Base-by-base conservation (phyloP, 2,888 invertebrate species). In the Prostheceraeus crozeri region DNA sequence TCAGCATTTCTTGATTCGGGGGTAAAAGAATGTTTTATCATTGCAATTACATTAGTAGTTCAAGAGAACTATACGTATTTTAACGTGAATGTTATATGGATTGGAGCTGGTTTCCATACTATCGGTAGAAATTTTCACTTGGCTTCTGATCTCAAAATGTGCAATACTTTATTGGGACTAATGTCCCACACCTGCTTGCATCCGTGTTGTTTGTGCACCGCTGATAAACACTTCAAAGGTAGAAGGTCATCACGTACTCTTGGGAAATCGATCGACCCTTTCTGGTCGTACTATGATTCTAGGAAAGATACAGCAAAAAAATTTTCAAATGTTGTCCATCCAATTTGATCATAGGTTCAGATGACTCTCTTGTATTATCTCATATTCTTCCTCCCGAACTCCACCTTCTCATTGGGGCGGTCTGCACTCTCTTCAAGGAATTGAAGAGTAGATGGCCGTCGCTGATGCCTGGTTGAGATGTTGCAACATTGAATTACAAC, bases 371-470 rank as follows among this genome's bases (percentile, higher is more conserved):
- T 19, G 53, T 36, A 40, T 27, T n/a, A n/a, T n/a, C n/a, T n/a
- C n/a, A n/a, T n/a, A n/a, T n/a, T n/a, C n/a, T n/a, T n/a, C 53
- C 53, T 19, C 36, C 53, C n/a, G 30, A 53, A 40, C 53, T 53
- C 30, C 45, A 6, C 45, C 45, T 40, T 40, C 6, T 40, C 14
- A 40, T 19, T 14, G 45, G 45, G 14, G n/a, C 8, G n/a, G 14
- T 40, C 19, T 40, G 45, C 19, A 16, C 31, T 19, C 23, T 53
- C 16, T 53, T 35, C 2, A 48, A 53, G 53, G 23, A 40, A 16
- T n/a, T 53, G 53, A 28, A 53, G 30, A 33, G 23, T 23, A 33
- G n/a, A n/a, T 53, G 53, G 36, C 53, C 53, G 53, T 31, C 33
- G 40, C 16, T 33, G 53, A 53, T n/a, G 27, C 19, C 16, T 53